Percentiles rank a stretch among this genome's conserved stretches.
phyloP scores from a whole-genome alignment of 2,797 vertebrate genomes.

The Pseudopleuronectes americanus region DNA sequence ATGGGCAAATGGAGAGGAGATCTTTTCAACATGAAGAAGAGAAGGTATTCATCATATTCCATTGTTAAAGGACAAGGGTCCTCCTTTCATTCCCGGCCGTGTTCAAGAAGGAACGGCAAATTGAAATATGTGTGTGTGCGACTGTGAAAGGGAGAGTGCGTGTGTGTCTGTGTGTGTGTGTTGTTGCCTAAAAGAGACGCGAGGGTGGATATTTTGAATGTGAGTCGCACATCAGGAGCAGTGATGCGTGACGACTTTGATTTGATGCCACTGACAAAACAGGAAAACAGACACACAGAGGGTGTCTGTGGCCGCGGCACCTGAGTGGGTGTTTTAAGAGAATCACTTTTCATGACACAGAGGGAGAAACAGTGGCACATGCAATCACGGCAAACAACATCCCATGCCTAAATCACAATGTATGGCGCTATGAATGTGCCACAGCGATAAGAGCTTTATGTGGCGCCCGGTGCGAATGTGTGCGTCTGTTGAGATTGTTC shows the following conservation, averaged over 20 bases:
- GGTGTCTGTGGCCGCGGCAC: constrained; percentile 23
- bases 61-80: constrained; percentile 64
- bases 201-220: constrained; percentile 45
- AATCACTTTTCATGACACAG: constrained; percentile 48
- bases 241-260: constrained; percentile 38
- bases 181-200: constrained; percentile 22
- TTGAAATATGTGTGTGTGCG: constrained; percentile 31
- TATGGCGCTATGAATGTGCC: constrained; percentile 6
- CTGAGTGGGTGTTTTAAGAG: constrained; percentile 41
- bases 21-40: constrained; percentile 58
- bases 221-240: constrained; percentile 32
- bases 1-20: constrained; percentile 63
- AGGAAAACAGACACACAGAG: constrained; percentile 14
- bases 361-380: constrained; percentile 8
- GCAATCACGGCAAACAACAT: neutral
- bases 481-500: neutral
- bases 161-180: constrained; percentile 3
- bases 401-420: constrained; percentile 18
- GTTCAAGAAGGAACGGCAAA: constrained; percentile 40
- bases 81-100: constrained; percentile 49
- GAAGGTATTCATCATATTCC: constrained; percentile 62
- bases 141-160: no score
- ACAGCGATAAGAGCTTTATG: neutral
- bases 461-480: neutral
- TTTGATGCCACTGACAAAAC: constrained; percentile 41